Evolutionary conservation across 2,888 invertebrate species (phyloP).

Genomic region (Cosmia pyralina): DNA sequence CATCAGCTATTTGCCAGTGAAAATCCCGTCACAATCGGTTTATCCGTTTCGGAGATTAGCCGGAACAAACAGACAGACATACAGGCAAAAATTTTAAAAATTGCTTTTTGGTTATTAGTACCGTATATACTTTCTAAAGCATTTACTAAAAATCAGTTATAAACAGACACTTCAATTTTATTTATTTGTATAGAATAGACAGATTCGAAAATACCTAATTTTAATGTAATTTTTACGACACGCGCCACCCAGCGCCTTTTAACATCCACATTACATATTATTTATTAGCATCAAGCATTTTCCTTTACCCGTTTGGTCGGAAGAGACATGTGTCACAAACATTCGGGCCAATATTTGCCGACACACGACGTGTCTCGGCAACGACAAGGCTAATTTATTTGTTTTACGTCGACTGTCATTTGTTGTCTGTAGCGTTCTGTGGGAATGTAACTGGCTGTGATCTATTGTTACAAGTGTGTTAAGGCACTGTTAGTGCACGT

Average conservation of each 20-base stretch:
- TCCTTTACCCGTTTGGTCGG: constrained; percentile 6
- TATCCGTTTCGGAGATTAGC: no score
- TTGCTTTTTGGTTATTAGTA: no score
- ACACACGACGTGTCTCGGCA: constrained; percentile 30
- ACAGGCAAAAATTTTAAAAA: no score
- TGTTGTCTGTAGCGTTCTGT: constrained; percentile 28
- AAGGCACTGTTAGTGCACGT: not conserved
- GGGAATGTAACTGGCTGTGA: constrained; percentile 23
- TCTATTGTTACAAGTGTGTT: constrained; percentile 32
- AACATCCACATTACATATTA: not conserved
- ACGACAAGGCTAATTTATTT: constrained; percentile 50
- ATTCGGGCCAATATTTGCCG: constrained; percentile 52
- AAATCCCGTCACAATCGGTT: no score
- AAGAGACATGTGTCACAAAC: constrained; percentile 46
- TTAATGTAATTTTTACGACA: not conserved
- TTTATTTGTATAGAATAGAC: no score
- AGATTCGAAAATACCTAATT: no score
- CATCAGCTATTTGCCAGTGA: no score
- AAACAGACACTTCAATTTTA: no score
- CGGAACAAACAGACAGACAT: no score
- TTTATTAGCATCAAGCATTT: constrained; percentile 17
- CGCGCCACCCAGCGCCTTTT: not conserved
- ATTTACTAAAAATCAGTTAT: no score
- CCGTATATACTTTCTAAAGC: no score
- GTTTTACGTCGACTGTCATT: constrained; percentile 35